phyloP scores from a whole-genome alignment of 1,140 invertebrate genomes.

The Hestina assimilis region DNA sequence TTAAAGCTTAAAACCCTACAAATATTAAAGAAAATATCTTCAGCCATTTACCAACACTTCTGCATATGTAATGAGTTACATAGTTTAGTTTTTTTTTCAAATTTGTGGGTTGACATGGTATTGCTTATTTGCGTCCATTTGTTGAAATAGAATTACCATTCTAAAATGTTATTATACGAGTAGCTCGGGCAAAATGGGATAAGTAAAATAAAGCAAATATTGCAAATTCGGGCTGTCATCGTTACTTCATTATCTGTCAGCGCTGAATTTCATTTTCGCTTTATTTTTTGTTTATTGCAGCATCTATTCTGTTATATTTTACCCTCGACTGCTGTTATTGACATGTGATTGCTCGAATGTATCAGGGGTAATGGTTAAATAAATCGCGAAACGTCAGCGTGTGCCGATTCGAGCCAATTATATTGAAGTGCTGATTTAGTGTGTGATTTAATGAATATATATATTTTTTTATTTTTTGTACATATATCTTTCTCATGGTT shows the following conservation, averaged over 20 bases:
- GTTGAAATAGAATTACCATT: too few relatives aligned
- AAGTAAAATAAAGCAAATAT: neutral
- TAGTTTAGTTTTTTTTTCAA: too few relatives aligned
- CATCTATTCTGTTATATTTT: conserved; percentile 3
- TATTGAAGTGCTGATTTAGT: conserved; percentile 18
- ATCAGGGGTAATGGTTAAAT: conserved; percentile 20
- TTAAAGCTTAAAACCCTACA: too few relatives aligned
- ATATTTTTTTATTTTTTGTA: neutral
- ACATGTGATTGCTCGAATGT: conserved; percentile 18
- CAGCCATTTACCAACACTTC: too few relatives aligned
- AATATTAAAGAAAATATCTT: too few relatives aligned
- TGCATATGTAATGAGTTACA: too few relatives aligned
- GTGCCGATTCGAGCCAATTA: conserved; percentile 5
- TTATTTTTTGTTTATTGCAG: neutral
- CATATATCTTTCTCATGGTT: too few relatives aligned
- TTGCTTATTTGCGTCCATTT: too few relatives aligned
- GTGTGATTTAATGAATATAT: neutral
- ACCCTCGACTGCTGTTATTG: conserved; percentile 11
- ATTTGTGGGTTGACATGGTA: too few relatives aligned
- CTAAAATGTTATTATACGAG: too few relatives aligned
- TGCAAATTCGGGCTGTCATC: neutral
- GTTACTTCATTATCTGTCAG: too few relatives aligned
- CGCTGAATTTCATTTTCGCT: neutral
- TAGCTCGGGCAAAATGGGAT: too few relatives aligned
- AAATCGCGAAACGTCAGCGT: conserved; percentile 12